Conservation (phyloP, 1,140 invertebrate species). For the Drosophila carrolli region DNA sequence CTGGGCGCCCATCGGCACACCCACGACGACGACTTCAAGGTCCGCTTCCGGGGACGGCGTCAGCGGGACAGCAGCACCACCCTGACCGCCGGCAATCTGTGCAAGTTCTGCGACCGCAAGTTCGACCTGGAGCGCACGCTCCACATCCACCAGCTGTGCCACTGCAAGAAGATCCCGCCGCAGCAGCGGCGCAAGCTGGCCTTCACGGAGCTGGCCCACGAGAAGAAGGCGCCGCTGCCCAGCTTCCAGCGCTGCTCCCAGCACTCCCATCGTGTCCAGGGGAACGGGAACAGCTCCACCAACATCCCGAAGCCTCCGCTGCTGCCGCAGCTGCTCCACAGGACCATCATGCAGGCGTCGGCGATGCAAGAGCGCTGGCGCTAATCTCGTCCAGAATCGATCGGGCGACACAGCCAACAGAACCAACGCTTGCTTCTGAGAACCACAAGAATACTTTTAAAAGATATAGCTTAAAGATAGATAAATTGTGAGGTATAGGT, state of each 20-base stretch:
- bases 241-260: conserved; percentile 33
- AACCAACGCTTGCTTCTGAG: conserved; percentile 14
- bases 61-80: conserved; percentile 29
- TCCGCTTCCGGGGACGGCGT: conserved; percentile 34
- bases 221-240: conserved; percentile 69
- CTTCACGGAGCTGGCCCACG: conserved; percentile 65
- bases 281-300: background rate
- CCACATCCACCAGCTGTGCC: conserved; percentile 62
- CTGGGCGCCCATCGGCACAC: conserved; percentile 63
- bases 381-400: background rate
- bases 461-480: too few relatives aligned
- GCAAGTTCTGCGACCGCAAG: conserved; percentile 65
- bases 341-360: conserved; percentile 19
- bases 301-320: conserved; percentile 6
- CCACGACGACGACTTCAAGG: conserved; percentile 64
- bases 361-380: conserved; percentile 50
- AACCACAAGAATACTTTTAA: too few relatives aligned
- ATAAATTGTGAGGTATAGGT: too few relatives aligned
- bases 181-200: conserved; percentile 60
- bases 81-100: conserved; percentile 23
- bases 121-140: conserved; percentile 68
- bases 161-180: conserved; percentile 69
- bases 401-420: background rate
- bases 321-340: conserved; percentile 32
- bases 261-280: background rate